A percentile compares a stretch with the other conserved stretches of the same genome.
phyloP scores from a whole-genome alignment of 2,888 invertebrate species.

The Caenorhabditis zanzibari region DNA sequence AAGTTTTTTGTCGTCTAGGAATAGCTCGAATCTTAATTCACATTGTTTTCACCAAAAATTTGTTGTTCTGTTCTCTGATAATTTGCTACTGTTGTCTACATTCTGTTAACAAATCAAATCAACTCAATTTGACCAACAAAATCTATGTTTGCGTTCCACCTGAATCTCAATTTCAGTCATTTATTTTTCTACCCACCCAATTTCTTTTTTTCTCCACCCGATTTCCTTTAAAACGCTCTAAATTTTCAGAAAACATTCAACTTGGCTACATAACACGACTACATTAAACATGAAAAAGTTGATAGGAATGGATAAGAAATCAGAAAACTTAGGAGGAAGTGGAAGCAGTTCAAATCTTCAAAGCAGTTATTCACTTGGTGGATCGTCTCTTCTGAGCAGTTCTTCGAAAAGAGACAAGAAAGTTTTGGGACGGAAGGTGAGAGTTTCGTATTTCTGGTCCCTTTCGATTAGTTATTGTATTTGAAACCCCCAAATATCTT shows the following conservation, averaged over 20 bases:
- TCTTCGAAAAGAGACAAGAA: conserved; percentile 40
- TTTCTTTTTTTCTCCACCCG: background rate
- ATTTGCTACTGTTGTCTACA: background rate
- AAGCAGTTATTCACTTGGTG: background rate
- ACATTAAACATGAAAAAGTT: conserved; percentile 45
- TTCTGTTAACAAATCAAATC: conserved; percentile 22
- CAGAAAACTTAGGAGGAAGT: conserved; percentile 36
- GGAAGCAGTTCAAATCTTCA: conserved; percentile 37
- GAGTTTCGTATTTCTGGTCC: background rate
- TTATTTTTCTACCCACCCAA: background rate
- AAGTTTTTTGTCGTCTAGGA: background rate
- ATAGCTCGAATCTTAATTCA: too few species aligned
- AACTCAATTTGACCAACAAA: conserved; percentile 18
- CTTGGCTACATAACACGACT: conserved; percentile 11
- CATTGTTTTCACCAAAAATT: background rate
- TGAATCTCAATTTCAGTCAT: conserved; percentile 11
- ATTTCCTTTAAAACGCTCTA: background rate
- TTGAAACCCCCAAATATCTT: conserved; percentile 1
- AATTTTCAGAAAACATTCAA: background rate
- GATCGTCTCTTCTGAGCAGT: background rate
- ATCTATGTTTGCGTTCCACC: background rate
- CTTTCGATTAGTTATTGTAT: too few species aligned
- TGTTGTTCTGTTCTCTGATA: too few species aligned
- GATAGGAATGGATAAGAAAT: conserved; percentile 48
- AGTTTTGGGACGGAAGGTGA: conserved; percentile 26